A percentile compares a stretch with the other conserved stretches of the same genome.
Conservation (phyloP, 2,888 invertebrate species). For the Pycnomerus fuliginosus region DNA sequence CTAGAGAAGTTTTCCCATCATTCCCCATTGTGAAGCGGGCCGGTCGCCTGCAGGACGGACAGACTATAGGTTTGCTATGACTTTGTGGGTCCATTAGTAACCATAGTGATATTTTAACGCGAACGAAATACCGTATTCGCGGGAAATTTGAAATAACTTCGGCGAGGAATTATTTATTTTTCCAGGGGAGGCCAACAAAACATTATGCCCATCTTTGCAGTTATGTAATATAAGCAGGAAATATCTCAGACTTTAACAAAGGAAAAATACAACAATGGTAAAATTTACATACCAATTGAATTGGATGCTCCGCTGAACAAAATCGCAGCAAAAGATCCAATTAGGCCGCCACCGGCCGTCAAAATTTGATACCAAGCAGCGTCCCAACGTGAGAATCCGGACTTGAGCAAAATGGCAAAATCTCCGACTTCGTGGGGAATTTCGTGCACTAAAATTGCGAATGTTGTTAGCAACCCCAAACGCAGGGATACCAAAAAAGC, state of each 20-base stretch:
- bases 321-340: conserved; percentile 87
- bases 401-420: conserved; percentile 90
- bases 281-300: conserved; percentile 63
- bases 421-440: conserved; percentile 99
- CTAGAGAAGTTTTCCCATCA: no score
- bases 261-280: background rate
- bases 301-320: conserved; percentile 78
- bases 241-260: background rate
- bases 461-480: conserved; percentile 88
- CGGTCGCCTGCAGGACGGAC: no score
- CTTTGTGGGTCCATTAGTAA: no score
- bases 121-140: no score
- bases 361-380: conserved; percentile 93
- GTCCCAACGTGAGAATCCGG: conserved; percentile 91
- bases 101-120: no score
- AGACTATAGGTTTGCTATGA: no score
- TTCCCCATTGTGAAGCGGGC: no score
- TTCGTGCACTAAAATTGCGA: conserved; percentile 93
- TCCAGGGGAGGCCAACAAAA: no score
- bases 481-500: conserved; percentile 91
- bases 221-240: no score
- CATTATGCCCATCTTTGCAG: no score
- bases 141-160: no score
- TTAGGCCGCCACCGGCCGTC: conserved; percentile 85
- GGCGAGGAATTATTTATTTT: no score